These are phyloP conservation scores for Sphaerophoria taeniata DNA, from an alignment of 2,888 invertebrate species.

Conservation along the genomic window DNA sequence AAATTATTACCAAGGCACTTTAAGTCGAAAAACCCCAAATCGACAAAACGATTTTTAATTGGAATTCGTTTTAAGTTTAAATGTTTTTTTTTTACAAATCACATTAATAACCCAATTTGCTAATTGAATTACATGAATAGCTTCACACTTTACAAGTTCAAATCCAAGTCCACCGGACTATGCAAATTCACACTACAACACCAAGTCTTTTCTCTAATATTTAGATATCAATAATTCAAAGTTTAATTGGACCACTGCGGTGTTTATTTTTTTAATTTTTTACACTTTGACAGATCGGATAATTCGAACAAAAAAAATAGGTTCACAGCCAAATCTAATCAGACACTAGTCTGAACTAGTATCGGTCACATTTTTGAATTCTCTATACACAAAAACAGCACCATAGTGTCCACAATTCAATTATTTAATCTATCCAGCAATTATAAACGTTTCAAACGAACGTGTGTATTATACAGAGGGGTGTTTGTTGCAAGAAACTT, in stretches of 20 bases:
- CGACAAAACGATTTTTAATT: neutral
- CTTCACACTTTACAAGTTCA: too few relatives aligned
- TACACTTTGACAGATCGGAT: neutral
- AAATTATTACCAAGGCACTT: too few relatives aligned
- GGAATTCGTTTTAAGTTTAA: neutral
- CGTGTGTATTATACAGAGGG: neutral
- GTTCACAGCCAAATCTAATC: neutral
- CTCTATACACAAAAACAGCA: neutral
- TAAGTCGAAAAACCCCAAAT: neutral
- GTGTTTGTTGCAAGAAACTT: neutral
- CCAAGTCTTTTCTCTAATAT: too few relatives aligned
- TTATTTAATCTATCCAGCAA: slow-evolving; percentile 33
- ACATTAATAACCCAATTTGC: neutral
- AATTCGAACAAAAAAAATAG: neutral
- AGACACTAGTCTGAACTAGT: slow-evolving; percentile 20
- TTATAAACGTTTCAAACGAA: slow-evolving; percentile 23
- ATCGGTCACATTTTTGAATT: slow-evolving; percentile 31
- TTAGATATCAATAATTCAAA: slow-evolving; percentile 4
- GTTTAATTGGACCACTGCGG: neutral
- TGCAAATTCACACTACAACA: neutral
- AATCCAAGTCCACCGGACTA: too few relatives aligned
- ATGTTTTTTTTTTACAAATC: neutral
- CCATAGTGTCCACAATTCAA: slow-evolving; percentile 8
- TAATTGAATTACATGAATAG: neutral
- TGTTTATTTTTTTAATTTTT: neutral